phyloP scores from a whole-genome alignment of 2,113 vertebrate genomes.

The Aplodontia rufa region DNA sequence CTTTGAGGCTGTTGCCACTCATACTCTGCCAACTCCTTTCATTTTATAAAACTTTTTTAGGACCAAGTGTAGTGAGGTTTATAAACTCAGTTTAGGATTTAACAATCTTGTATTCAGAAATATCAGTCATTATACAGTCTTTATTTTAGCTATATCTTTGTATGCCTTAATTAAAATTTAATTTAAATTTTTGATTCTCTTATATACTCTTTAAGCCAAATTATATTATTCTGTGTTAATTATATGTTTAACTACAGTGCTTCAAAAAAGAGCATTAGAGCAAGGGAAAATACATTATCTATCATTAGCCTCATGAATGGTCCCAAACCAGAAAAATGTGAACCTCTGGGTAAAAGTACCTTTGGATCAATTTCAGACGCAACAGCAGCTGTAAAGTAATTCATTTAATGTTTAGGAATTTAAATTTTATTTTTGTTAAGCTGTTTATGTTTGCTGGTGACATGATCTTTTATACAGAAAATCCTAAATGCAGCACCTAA shows the following conservation, averaged over 20 bases:
- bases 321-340: neutral
- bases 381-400: neutral
- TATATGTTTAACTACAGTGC: neutral
- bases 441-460: neutral
- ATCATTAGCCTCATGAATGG: neutral
- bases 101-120: neutral
- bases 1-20: slow-evolving; percentile 52
- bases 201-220: neutral
- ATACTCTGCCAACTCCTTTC: neutral
- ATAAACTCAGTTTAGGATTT: slow-evolving; percentile 1
- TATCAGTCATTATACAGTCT: neutral
- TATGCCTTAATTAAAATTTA: slow-evolving; percentile 12
- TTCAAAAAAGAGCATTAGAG: neutral
- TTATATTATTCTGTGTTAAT: neutral
- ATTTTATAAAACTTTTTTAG: slow-evolving; percentile 31
- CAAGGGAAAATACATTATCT: neutral
- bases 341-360: neutral
- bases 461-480: neutral
- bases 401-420: slow-evolving; percentile 5
- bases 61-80: neutral
- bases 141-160: neutral
- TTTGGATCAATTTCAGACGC: neutral
- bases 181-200: neutral
- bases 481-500: neutral
- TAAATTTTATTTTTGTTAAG: slow-evolving; percentile 30